These are phyloP conservation scores for Carposina sasakii DNA, from an alignment of 1,140 invertebrate genomes.

Conservation along the genomic window DNA sequence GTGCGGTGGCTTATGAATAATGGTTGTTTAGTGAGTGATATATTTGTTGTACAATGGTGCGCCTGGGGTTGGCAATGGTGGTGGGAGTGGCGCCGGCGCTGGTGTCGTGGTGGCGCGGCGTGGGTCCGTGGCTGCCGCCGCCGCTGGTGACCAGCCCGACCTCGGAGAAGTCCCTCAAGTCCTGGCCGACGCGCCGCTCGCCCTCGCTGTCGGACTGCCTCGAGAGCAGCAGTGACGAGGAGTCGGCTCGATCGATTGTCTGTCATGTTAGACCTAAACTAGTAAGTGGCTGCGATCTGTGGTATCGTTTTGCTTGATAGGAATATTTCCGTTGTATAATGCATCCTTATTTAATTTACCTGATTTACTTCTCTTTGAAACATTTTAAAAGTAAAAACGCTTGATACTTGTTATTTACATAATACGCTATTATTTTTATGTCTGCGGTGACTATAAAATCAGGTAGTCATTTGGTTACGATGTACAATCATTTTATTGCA, in stretches of 20 bases:
- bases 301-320: too few relatives aligned
- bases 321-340: too few relatives aligned
- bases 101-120: constrained; percentile 60
- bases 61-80: constrained; percentile 59
- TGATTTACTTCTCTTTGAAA: too few relatives aligned
- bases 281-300: too few relatives aligned
- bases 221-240: constrained; percentile 61
- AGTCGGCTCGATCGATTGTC: constrained; percentile 59
- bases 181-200: constrained; percentile 46
- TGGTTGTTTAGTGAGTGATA: background rate
- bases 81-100: constrained; percentile 63
- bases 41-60: constrained; percentile 38
- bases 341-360: too few relatives aligned
- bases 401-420: too few relatives aligned
- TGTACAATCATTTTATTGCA: too few relatives aligned
- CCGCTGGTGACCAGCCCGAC: constrained; percentile 35
- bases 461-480: too few relatives aligned
- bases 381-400: too few relatives aligned
- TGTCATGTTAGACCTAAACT: constrained; percentile 61
- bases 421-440: too few relatives aligned
- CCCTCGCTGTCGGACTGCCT: constrained; percentile 62
- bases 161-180: constrained; percentile 40
- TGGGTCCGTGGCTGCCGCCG: constrained; percentile 35
- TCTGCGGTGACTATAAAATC: too few relatives aligned
- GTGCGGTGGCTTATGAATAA: constrained; percentile 17